phyloP scores from a whole-genome alignment of 2,113 vertebrate species.

The Orycteropus afer region DNA sequence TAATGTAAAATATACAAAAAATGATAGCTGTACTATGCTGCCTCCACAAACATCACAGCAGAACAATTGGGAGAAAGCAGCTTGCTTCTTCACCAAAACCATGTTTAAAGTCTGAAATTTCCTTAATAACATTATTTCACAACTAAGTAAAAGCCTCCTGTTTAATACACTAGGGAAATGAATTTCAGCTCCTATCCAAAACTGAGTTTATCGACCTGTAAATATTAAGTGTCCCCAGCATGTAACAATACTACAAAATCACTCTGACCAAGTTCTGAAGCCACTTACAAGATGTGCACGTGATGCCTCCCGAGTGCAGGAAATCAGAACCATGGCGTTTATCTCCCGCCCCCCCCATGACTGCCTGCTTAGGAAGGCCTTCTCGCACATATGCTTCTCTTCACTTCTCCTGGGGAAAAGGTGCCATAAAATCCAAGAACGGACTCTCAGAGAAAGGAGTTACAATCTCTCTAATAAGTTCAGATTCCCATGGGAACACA shows the following conservation, averaged over 20 bases:
- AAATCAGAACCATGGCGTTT: background rate
- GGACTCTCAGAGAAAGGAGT: background rate
- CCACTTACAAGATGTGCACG: background rate
- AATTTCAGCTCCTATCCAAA: background rate
- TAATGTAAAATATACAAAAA: conserved; percentile 18
- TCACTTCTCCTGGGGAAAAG: no score
- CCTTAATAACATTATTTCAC: conserved; percentile 16
- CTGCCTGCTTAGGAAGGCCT: fast-evolving
- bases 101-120: background rate
- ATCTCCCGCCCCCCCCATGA: no score
- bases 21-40: background rate
- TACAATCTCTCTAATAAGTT: background rate
- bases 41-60: background rate
- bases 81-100: background rate
- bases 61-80: background rate
- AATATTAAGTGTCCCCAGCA: background rate
- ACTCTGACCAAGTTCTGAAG: conserved; percentile 4
- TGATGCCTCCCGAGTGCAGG: background rate
- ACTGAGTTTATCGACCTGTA: background rate
- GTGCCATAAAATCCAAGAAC: background rate
- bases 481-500: background rate
- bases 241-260: background rate
- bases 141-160: background rate
- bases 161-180: conserved; percentile 24
- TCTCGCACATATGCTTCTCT: background rate